Base-by-base conservation (phyloP, 2,797 vertebrate genomes). In the Melopsittacus undulatus region DNA sequence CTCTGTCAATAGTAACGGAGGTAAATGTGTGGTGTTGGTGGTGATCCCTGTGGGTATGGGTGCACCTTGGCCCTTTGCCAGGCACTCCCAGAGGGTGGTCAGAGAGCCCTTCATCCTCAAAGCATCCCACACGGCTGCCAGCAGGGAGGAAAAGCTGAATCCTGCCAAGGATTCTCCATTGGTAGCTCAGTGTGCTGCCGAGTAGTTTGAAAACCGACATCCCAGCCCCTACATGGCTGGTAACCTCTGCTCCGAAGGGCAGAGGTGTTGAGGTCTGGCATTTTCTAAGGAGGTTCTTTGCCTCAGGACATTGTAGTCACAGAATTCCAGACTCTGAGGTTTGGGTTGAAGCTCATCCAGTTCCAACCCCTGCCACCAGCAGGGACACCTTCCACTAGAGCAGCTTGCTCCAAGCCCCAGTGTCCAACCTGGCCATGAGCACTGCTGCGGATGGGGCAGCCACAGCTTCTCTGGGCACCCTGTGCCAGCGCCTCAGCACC, bases 1-100 rank as follows among this genome's bases (percentile, higher is more conserved):
- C 32, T 63, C 23, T 43, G 57, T 70, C 64, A 77, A 29, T 18
- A 75, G 70, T 27, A 16, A 30, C 48, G n/a, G n/a, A 13, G 66
- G 34, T n/a, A 22, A 18, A 27, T 0, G 8, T 3, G 1, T 2
- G 22, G 42, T 1, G 7, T 56, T 2, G 6, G n/a, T 5, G 36
- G 15, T 3, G 18, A 36, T 20, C 32, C 5, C 48, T 20, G 64
- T 2, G 14, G 56, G 11, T 3, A 34, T 23, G 63, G n/a, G n/a
- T 5, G 0, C 11, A 2, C n/a, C 29, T 46, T 7, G 1, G n/a
- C 34, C 4, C 30, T 3, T 5, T 11, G 40, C 86, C 45, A 12
- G 36, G 4, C 4, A 18, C 23, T 30, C 16, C 34, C 42, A 4
- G 11, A 9, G 9, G 30, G 32, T 18, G 30, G 7, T 42, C 26